phyloP scores from a whole-genome alignment of 2,888 invertebrate species.

The Protonemura montana region DNA sequence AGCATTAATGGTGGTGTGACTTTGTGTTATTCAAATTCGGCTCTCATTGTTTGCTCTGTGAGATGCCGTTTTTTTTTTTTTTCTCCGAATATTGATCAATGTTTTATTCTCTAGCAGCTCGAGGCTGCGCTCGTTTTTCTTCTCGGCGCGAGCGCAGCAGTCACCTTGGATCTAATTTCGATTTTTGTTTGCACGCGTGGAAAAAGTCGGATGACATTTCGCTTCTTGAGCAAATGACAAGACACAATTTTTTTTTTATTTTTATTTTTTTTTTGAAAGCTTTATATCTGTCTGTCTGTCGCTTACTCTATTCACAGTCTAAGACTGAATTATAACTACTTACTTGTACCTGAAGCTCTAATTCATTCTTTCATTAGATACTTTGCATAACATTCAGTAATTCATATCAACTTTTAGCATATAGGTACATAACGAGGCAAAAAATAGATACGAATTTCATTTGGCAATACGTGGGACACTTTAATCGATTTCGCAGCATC shows the following conservation, averaged over 20 bases:
- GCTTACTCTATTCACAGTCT: neutral
- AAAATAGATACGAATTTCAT: no score
- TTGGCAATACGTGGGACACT: no score
- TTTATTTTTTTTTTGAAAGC: neutral
- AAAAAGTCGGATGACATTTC: neutral
- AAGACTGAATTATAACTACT: neutral
- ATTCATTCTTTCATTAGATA: neutral
- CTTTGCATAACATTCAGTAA: neutral
- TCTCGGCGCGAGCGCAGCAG: neutral
- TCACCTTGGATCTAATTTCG: slow-evolving; percentile 7
- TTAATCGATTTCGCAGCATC: neutral
- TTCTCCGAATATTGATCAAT: neutral
- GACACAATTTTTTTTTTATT: neutral
- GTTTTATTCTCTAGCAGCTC: neutral
- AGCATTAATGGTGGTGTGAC: neutral
- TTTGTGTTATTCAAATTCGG: neutral
- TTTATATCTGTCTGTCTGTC: neutral
- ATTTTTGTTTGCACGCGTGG: neutral
- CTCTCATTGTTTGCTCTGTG: neutral
- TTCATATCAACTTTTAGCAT: neutral
- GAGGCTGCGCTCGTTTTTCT: neutral
- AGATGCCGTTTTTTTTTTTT: neutral
- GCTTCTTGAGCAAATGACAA: neutral
- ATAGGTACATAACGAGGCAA: neutral
- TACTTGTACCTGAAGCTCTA: neutral